Base-by-base conservation (phyloP, 2,113 vertebrate species). In the Monopterus albus region DNA sequence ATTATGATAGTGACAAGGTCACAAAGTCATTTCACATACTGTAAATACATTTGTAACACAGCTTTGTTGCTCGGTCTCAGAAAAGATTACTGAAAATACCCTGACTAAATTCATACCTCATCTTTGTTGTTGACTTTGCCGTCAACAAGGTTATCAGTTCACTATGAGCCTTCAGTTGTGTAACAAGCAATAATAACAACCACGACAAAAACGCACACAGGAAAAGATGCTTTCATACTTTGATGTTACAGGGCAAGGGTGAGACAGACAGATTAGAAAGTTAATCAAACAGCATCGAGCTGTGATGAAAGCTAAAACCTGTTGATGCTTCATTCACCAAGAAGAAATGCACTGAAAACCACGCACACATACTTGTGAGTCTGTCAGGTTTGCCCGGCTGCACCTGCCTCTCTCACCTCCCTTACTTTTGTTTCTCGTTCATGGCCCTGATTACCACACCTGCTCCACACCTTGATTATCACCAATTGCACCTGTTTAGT, bases 241-340 rank as follows among this genome's bases (percentile, higher is more conserved):
- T 84, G 83, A 84, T 77, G 75, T 72, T 43, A 55, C 18, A 23
- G n/a, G 9, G 18, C n/a, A n/a, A 26, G 40, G 40, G 53, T 4
- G 29, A 58, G 46, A 70, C 31, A 71, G 61, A 81, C 65, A 38
- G 58, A 64, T 20, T 50, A 87, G 57, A 29, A 45, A 53, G 26
- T 58, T 72, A 70, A 80, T 83, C 82, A 88, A 82, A 86, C 75
- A 46, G 45, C 23, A 71, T 65, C 50, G 46, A 72, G 57, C 69
- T 75, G 65, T 29, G 81, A 81, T 78, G 42, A 84, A 82, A 78
- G 66, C 43, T 81, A 49, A 87, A 82, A 46, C 45, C 39, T 29
- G 55, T 17, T 36, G 62, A 50, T 1, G 56, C n/a, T 67, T 55
- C 66, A 70, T 47, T 65, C 72, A 64, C 26, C 60, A 25, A 31